phyloP scores from a whole-genome alignment of 2,797 vertebrate genomes.

The Heterohyrax brucei region DNA sequence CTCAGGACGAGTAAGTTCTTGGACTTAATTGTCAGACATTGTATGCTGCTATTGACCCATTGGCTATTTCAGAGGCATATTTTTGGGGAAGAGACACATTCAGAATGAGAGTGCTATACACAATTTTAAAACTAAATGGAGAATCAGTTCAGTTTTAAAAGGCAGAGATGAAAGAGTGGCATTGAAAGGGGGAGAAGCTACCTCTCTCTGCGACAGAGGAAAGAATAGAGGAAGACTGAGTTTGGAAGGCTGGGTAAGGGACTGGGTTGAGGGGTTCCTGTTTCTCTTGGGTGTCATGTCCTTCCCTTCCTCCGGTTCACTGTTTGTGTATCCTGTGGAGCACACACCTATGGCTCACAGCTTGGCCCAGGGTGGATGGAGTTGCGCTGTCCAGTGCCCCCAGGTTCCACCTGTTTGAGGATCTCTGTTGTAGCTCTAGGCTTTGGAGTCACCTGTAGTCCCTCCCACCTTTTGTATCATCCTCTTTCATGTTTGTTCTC shows the following conservation, averaged over 20 bases:
- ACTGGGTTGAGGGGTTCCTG: neutral
- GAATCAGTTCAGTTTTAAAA: neutral
- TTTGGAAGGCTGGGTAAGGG: neutral
- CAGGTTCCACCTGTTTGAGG: neutral
- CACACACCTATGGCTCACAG: neutral
- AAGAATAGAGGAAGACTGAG: neutral
- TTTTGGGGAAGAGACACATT: neutral
- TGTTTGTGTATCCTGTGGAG: neutral
- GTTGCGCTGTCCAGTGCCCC: rapidly evolving
- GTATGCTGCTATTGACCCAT: neutral
- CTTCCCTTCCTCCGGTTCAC: neutral
- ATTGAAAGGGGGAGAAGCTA: neutral
- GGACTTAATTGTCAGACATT: too few species aligned
- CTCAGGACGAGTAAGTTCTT: too few species aligned
- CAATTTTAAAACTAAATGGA: neutral
- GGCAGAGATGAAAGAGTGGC: neutral
- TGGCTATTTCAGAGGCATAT: neutral
- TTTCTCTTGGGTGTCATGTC: neutral
- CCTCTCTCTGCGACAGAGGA: neutral
- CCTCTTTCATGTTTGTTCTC: neutral
- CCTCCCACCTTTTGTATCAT: neutral
- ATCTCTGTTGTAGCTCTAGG: neutral
- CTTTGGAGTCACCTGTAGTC: neutral
- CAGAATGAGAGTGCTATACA: neutral
- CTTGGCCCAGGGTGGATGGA: neutral